Evolutionary conservation across 1,140 invertebrate species (phyloP).

Genomic region (Eurosta solidaginis): DNA sequence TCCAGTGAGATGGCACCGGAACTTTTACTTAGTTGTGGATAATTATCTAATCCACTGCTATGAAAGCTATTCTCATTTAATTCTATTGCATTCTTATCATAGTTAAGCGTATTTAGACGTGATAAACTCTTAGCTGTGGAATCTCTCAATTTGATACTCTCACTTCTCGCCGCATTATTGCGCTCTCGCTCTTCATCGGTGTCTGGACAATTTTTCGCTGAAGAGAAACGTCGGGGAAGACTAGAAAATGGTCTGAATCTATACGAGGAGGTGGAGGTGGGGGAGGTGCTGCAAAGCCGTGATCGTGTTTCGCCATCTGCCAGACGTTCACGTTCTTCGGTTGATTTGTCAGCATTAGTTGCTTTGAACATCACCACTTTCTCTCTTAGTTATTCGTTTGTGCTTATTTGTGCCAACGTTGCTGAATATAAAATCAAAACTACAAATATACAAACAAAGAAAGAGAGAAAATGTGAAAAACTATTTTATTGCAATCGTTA

Average conservation of each 20-base stretch:
- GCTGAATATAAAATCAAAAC: not conserved
- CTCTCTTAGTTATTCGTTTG: constrained; percentile 40
- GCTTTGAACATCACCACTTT: constrained; percentile 47
- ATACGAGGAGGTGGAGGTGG: too few relatives aligned
- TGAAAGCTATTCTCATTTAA: constrained; percentile 13
- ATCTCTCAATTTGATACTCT: not conserved
- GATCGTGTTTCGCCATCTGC: constrained; percentile 14
- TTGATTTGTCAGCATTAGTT: constrained; percentile 35
- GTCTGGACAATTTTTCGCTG: not conserved
- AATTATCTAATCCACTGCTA: not conserved
- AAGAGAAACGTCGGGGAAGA: not conserved
- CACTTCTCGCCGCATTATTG: not conserved
- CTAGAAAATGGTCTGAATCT: not conserved
- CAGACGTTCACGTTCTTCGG: constrained; percentile 13
- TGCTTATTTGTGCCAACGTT: not conserved
- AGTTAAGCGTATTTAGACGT: constrained; percentile 5
- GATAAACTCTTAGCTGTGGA: not conserved
- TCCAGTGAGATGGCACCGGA: not conserved
- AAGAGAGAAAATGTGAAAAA: not conserved
- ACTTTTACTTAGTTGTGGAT: not conserved
- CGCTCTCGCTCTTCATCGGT: not conserved
- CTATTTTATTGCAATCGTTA: not conserved
- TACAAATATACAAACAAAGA: not conserved
- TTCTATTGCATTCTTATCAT: not conserved
- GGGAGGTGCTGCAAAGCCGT: too few relatives aligned